Evolutionary conservation across 2,113 vertebrate species (phyloP).

Genomic region (Forbesichthys agassizii): DNA sequence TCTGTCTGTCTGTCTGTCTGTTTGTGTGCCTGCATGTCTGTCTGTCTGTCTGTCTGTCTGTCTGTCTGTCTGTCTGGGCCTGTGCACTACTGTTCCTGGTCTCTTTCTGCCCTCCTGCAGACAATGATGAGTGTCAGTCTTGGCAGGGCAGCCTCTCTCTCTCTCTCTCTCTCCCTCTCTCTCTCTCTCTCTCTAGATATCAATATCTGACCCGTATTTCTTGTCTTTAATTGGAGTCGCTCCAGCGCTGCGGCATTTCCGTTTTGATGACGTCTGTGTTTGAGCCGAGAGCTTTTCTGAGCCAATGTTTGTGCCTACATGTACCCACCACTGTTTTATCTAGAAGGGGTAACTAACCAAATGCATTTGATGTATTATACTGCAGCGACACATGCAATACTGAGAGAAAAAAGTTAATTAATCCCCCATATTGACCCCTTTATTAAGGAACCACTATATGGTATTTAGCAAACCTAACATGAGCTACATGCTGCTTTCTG

Average conservation of each 20-base stretch:
- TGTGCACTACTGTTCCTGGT: too few species aligned
- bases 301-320: too few species aligned
- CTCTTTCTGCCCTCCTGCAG: not conserved
- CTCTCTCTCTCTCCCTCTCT: too few species aligned
- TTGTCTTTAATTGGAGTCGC: not conserved
- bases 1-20: not conserved
- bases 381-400: not conserved
- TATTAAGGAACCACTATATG: too few species aligned
- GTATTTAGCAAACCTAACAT: too few species aligned
- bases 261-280: not conserved
- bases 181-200: not conserved
- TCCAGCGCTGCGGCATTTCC: not conserved
- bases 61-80: too few species aligned
- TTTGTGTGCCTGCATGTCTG: not conserved
- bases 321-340: too few species aligned
- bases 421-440: too few species aligned
- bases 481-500: too few species aligned
- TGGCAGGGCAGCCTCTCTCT: not conserved
- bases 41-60: too few species aligned
- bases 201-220: not conserved
- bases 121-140: not conserved
- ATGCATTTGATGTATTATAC: too few species aligned
- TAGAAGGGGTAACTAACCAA: too few species aligned
- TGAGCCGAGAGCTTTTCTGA: not conserved
- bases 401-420: not conserved